A percentile compares a stretch with the other conserved stretches of the same genome.
Evolutionary conservation across 1,140 invertebrate genomes (phyloP).

Genomic region (Lineus longissimus): DNA sequence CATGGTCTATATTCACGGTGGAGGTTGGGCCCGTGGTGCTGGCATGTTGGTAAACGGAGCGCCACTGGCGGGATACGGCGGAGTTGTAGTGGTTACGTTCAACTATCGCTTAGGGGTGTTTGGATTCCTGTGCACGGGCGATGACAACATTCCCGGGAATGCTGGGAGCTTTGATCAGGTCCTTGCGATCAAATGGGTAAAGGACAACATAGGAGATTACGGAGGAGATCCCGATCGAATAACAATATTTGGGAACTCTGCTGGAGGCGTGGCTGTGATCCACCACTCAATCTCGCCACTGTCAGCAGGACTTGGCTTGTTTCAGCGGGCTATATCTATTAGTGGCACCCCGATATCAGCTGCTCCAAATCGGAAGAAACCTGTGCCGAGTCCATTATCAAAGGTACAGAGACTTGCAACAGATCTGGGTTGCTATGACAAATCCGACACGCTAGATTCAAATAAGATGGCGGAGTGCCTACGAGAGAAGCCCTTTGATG

Average conservation of each 20-base stretch:
- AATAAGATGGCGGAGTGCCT: too few species aligned
- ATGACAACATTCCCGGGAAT: conserved; percentile 59
- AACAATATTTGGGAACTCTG: conserved; percentile 25
- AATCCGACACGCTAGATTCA: too few species aligned
- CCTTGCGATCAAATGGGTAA: conserved; percentile 67
- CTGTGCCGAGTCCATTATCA: too few species aligned
- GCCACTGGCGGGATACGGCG: conserved; percentile 25
- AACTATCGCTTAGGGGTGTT: conserved; percentile 28
- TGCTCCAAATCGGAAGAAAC: too few species aligned
- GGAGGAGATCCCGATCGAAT: conserved; percentile 62
- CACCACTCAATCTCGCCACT: conserved; percentile 18
- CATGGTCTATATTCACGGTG: conserved; percentile 31
- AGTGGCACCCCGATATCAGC: too few species aligned
- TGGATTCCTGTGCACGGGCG: conserved; percentile 60
- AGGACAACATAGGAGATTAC: conserved; percentile 65
- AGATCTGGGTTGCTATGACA: too few species aligned
- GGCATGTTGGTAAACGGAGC: conserved; percentile 6
- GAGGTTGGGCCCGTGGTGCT: conserved; percentile 17
- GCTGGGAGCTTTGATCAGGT: conserved; percentile 69
- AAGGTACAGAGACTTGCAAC: too few species aligned
- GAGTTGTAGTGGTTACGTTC: conserved; percentile 29
- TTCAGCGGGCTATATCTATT: conserved; percentile 29
- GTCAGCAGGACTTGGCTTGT: conserved; percentile 41
- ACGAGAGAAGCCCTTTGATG: too few species aligned
- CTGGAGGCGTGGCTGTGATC: conserved; percentile 8